These are phyloP conservation scores for Cecropterus lyciades DNA, from an alignment of 1,140 invertebrate genomes.

Conservation along the genomic window DNA sequence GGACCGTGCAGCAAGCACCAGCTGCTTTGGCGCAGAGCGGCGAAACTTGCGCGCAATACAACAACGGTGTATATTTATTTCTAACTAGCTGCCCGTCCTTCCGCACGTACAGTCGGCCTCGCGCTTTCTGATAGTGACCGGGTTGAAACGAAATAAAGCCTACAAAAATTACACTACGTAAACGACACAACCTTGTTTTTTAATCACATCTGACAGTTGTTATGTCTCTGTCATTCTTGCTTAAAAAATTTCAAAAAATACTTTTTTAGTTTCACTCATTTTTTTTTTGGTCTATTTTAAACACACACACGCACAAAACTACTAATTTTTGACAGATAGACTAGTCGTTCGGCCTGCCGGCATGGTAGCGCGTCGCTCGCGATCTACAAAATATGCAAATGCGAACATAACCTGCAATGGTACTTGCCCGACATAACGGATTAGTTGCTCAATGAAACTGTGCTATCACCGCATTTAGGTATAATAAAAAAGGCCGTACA, in stretches of 20 bases:
- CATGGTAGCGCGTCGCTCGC: constrained; percentile 21
- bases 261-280: no score
- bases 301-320: neutral
- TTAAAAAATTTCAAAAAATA: no score
- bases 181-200: no score
- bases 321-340: neutral
- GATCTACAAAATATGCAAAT: constrained; percentile 50
- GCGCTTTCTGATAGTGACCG: no score
- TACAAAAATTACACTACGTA: no score
- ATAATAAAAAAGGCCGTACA: constrained; percentile 22
- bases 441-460: constrained; percentile 31
- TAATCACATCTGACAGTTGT: no score
- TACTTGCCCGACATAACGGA: constrained; percentile 33
- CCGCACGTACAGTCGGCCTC: no score
- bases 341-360: constrained; percentile 15
- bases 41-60: constrained; percentile 55
- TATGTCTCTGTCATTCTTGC: no score
- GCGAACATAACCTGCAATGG: constrained; percentile 32
- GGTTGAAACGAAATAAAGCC: no score
- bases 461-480: constrained; percentile 20
- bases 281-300: neutral
- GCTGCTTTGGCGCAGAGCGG: constrained; percentile 62
- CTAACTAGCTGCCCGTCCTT: constrained; percentile 13
- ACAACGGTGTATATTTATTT: constrained; percentile 49
- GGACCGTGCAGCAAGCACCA: constrained; percentile 73